Conservation (phyloP, 1,140 invertebrate species). For the Cydia strobilella region DNA sequence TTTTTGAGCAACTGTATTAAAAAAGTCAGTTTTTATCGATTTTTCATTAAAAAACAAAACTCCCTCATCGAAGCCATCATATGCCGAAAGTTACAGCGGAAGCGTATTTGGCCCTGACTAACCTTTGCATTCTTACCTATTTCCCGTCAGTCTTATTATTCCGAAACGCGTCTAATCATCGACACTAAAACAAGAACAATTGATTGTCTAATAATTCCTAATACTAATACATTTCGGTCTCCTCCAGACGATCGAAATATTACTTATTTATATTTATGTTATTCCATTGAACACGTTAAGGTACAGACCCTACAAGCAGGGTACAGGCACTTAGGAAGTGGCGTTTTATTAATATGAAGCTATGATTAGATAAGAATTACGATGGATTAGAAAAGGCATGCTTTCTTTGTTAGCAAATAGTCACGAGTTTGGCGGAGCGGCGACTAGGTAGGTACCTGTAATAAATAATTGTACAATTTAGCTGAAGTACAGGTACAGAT, state of each 20-base stretch:
- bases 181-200: not conserved
- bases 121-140: not conserved
- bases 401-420: slow-evolving; percentile 3
- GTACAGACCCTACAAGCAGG: too few species aligned
- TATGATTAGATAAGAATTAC: slow-evolving; percentile 20
- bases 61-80: not conserved
- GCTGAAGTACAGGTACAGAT: too few species aligned
- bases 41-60: not conserved
- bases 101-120: not conserved
- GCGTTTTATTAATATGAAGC: slow-evolving; percentile 1
- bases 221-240: not conserved
- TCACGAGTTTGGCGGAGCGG: not conserved
- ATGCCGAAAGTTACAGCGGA: not conserved
- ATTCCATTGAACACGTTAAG: not conserved
- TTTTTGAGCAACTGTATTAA: too few species aligned
- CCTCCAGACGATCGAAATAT: slow-evolving; percentile 8
- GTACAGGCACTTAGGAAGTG: slow-evolving; percentile 6
- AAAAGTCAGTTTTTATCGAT: too few species aligned
- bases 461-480: not conserved
- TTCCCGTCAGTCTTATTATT: slow-evolving; percentile 6
- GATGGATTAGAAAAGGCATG: slow-evolving; percentile 12
- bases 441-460: not conserved
- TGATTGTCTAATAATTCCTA: not conserved
- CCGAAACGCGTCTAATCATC: not conserved
- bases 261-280: slow-evolving; percentile 19